phyloP scores from a whole-genome alignment of 2,113 vertebrate species.

The Prolemur simus region DNA sequence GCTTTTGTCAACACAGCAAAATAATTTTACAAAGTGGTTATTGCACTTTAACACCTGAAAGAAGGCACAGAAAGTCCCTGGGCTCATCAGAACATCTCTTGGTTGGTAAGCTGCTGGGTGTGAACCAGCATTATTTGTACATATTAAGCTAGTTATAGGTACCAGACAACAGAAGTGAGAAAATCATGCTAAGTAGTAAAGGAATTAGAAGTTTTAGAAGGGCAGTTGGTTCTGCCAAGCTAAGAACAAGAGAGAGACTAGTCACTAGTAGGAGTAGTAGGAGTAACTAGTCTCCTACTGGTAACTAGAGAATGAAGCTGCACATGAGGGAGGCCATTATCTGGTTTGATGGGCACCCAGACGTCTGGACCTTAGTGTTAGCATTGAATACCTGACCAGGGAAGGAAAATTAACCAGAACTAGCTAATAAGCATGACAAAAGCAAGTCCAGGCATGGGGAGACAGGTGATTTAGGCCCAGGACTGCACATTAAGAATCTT shows the following conservation, averaged over 20 bases:
- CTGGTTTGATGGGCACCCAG: background rate
- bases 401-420: background rate
- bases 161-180: background rate
- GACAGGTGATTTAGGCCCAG: slow-evolving; percentile 7
- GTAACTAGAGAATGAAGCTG: background rate
- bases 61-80: background rate
- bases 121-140: background rate
- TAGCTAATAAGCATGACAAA: background rate
- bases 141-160: background rate
- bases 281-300: background rate
- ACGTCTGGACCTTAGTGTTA: background rate
- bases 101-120: background rate
- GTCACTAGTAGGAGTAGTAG: too few relatives aligned
- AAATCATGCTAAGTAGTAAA: background rate
- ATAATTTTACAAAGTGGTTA: background rate
- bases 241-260: background rate
- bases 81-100: background rate
- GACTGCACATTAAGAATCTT: slow-evolving; percentile 16
- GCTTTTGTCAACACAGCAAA: background rate
- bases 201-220: background rate
- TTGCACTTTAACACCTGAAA: background rate
- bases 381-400: background rate
- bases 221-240: background rate
- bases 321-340: background rate
- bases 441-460: background rate